Base-by-base conservation (phyloP, 1,140 invertebrate species). In the Leptopilina clavipes region DNA sequence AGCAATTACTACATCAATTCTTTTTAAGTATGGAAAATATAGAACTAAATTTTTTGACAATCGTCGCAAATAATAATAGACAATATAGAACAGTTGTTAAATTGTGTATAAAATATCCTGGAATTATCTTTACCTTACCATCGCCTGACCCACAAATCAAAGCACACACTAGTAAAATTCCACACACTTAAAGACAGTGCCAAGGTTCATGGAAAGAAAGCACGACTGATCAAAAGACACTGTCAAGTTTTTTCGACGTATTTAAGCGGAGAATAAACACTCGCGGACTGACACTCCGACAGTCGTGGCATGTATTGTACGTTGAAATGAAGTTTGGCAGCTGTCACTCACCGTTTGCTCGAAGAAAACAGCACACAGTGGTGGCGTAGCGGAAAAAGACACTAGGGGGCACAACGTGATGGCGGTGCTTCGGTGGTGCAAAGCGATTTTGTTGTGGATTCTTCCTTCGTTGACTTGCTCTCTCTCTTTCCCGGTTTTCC, bases 381-480 rank as follows among this genome's bases (percentile, higher is more conserved):
- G 14, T 25, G 78, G 76, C 74, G 54, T 82, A 81, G 79, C 73
- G 70, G 72, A 85, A 76, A 79, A 77, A 76, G 37, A 81, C 78
- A 80, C 85, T 76, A 82, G 81, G 79, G 82, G 81, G 79, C 83
- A 83, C 80, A 40, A 40, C 79, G 80, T 77, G 77, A 81, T 83
- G 79, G 81, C 82, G 79, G 70, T 54, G 80, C 83, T 82, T 79
- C 88, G 88, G 87, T 88, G 89, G 85, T 89, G 89, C 89, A 88
- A 89, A 88, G 85, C 89, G 89, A 90, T 91, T 91, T 91, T 91
- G 89, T 91, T 91, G 89, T 91, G 90, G 86, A 91, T 89, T 89
- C 84, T 89, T 91, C 78, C 81, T 77, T 79, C 82, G 70, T 76
- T 77, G 71, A 79, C 83, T 84, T 65, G 81, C 77, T 82, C 84